Evolutionary conservation across 2,888 invertebrate genomes (phyloP).

Genomic region (Suillia variegata): DNA sequence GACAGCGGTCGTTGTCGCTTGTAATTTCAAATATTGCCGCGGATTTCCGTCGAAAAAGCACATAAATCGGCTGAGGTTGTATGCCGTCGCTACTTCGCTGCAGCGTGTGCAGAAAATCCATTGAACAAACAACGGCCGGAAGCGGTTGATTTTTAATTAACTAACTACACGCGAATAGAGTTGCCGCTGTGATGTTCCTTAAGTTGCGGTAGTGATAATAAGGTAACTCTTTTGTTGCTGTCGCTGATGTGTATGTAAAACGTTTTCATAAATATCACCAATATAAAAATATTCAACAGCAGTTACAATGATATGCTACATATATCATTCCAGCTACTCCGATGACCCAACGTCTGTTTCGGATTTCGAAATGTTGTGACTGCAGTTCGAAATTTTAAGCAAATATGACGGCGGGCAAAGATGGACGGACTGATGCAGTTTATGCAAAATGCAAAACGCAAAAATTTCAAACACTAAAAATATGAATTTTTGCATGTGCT

Average conservation of each 20-base stretch:
- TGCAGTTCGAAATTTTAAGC: slow-evolving; percentile 9
- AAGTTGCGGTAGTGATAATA: slow-evolving; percentile 9
- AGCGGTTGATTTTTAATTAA: slow-evolving; percentile 63
- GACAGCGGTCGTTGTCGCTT: background rate
- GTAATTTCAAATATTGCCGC: slow-evolving; percentile 43
- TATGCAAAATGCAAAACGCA: too few species aligned
- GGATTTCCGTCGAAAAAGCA: slow-evolving; percentile 49
- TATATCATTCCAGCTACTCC: too few species aligned
- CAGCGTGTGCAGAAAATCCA: slow-evolving; percentile 61
- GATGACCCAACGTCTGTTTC: too few species aligned
- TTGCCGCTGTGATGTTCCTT: slow-evolving; percentile 8
- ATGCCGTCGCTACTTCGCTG: slow-evolving; percentile 18
- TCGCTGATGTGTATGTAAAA: too few species aligned
- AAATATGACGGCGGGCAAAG: background rate
- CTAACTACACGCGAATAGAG: slow-evolving; percentile 48
- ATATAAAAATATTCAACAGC: too few species aligned
- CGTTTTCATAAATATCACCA: too few species aligned
- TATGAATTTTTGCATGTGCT: background rate
- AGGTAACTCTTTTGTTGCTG: background rate
- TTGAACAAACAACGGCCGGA: slow-evolving; percentile 60
- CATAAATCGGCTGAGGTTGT: slow-evolving; percentile 49
- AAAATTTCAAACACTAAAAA: background rate
- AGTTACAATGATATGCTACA: too few species aligned
- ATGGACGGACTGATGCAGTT: background rate
- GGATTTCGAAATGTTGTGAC: slow-evolving; percentile 20